A percentile compares a stretch with the other conserved stretches of the same genome.
phyloP scores from a whole-genome alignment of 1,140 invertebrate species.

The Antheraea mylitta region DNA sequence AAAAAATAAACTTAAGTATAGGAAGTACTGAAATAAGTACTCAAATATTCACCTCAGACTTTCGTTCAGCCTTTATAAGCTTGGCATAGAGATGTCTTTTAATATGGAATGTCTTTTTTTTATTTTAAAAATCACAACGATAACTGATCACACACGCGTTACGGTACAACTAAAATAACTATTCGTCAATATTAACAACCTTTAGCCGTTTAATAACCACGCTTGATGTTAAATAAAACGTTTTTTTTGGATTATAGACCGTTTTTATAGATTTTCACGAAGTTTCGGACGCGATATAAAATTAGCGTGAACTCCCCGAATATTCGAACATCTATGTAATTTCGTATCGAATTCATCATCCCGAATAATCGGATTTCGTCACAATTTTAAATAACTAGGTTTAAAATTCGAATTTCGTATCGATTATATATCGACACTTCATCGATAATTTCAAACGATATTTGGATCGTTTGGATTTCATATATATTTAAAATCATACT shows the following conservation, averaged over 20 bases:
- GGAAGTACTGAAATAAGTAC: conserved; percentile 50
- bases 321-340: too few species aligned
- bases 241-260: conserved; percentile 1
- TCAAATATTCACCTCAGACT: conserved; percentile 51
- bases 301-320: too few species aligned
- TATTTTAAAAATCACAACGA: conserved; percentile 48
- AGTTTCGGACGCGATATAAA: not conserved
- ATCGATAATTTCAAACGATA: too few species aligned
- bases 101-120: conserved; percentile 56
- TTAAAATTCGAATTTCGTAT: too few species aligned
- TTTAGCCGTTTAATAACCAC: not conserved
- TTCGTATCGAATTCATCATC: too few species aligned
- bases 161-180: not conserved
- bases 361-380: not conserved
- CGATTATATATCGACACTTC: not conserved
- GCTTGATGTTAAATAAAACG: not conserved
- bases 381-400: not conserved
- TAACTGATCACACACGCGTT: conserved; percentile 12
- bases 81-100: conserved; percentile 57
- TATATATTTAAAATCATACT: not conserved
- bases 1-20: conserved; percentile 19
- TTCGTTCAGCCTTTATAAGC: conserved; percentile 53
- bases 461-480: too few species aligned
- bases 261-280: not conserved
- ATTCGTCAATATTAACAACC: not conserved